Percentiles rank a stretch among this genome's conserved stretches.
Conservation (phyloP, 2,797 vertebrate genomes). For the Discoglossus pictus region DNA sequence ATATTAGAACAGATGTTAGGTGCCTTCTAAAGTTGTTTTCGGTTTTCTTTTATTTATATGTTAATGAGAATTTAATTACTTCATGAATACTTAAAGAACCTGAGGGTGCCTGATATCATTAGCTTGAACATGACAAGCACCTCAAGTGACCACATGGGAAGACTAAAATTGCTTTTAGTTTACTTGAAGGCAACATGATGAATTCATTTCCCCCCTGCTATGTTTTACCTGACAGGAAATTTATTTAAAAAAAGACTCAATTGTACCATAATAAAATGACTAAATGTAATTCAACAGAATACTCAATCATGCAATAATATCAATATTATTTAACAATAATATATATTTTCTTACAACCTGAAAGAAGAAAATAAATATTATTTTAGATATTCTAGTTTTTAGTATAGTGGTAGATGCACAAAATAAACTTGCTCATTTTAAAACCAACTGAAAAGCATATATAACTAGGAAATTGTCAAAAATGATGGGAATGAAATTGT, state of each 20-base stretch:
- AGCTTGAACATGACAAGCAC: constrained; percentile 80
- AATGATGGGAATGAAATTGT: too few species aligned
- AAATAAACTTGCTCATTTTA: too few species aligned
- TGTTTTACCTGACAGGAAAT: constrained; percentile 66
- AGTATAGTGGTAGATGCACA: too few species aligned
- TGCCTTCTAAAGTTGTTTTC: constrained; percentile 79
- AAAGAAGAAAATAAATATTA: too few species aligned
- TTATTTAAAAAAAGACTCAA: constrained; percentile 62
- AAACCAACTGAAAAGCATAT: too few species aligned
- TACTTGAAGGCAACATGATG: constrained; percentile 73
- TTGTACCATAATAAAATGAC: constrained; percentile 54
- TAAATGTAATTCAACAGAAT: constrained; percentile 14
- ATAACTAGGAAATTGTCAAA: too few species aligned
- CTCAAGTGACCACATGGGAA: constrained; percentile 82
- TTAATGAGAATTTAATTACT: constrained; percentile 89
- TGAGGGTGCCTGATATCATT: constrained; percentile 83
- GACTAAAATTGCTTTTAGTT: constrained; percentile 79
- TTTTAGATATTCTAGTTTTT: too few species aligned
- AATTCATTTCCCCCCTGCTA: constrained; percentile 74
- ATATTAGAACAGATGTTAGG: constrained; percentile 81
- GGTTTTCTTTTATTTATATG: constrained; percentile 85
- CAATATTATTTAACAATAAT: background rate
- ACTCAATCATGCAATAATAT: too few species aligned
- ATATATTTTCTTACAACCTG: too few species aligned
- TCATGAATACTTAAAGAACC: constrained; percentile 84